Evolutionary conservation across 2,888 invertebrate species (phyloP).

Genomic region (Dexiosoma caninum): DNA sequence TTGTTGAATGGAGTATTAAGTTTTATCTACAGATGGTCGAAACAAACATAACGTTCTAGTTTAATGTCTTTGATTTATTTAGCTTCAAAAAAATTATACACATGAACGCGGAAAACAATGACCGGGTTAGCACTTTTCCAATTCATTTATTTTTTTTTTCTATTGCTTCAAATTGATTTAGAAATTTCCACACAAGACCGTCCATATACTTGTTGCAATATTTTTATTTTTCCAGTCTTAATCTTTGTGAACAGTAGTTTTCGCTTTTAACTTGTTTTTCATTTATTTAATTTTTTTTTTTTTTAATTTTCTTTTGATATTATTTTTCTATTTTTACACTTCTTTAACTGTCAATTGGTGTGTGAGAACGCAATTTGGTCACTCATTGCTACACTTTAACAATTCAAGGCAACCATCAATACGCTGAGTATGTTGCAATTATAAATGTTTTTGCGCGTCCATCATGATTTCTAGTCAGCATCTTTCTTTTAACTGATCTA

Average conservation of each 20-base stretch:
- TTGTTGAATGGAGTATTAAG: background rate
- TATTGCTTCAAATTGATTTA: conserved; percentile 25
- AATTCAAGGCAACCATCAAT: background rate
- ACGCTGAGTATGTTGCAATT: background rate
- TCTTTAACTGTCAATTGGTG: conserved; percentile 18
- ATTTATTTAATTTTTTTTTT: no score
- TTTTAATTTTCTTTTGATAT: background rate
- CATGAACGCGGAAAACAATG: background rate
- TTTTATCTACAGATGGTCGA: background rate
- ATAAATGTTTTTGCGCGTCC: conserved; percentile 45
- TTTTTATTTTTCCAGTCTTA: conserved; percentile 5
- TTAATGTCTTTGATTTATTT: background rate
- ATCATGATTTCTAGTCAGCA: conserved; percentile 54
- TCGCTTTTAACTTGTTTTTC: conserved; percentile 37
- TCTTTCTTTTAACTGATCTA: conserved; percentile 58
- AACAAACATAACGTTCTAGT: conserved; percentile 49
- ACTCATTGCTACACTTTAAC: conserved; percentile 24
- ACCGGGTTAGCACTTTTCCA: conserved; percentile 30
- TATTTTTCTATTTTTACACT: conserved; percentile 15
- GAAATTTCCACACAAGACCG: conserved; percentile 33
- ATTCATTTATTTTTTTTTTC: background rate
- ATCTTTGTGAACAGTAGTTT: conserved; percentile 16
- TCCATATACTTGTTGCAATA: conserved; percentile 17
- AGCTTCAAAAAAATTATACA: background rate
- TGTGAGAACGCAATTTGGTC: background rate